Evolutionary conservation across 2,888 invertebrate species (phyloP), one percentile per base, ranked within the genome.

Genomic region (Spatulosminthurus flaviceps): DNA sequence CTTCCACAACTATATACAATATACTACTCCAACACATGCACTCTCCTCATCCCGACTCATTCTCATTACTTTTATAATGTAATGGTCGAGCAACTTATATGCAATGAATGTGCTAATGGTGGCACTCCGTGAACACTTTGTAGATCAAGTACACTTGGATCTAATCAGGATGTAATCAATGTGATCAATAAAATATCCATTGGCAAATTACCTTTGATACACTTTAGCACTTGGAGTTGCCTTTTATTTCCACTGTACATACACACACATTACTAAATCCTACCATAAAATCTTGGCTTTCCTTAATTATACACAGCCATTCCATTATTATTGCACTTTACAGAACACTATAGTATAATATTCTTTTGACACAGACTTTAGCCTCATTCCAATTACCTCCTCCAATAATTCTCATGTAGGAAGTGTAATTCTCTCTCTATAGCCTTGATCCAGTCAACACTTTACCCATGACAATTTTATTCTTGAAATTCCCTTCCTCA

Each of bases 131-230:
- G n/a, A 16, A 51, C n/a, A 19, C 2, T 13, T 51, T 9, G 51
- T 51, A 51, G 51, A 51, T 51, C 51, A 51, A 51, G 51, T 11
- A 19, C n/a, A 51, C 16, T 51, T 51, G 51, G n/a, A 51, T 51
- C 51, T 51, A 51, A 51, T 51, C 51, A 51, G n/a, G 51, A 51
- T 51, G 51, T 51, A 51, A 13, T 19, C 9, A 13, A 2, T 19
- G 2, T n/a, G 51, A 51, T 51, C 51, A n/a, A 51, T n/a, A n/a
- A n/a, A 51, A 13, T 51, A 51, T 51, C 51, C 9, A 51, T 51
- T 51, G 16, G 51, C n/a, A 19, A 51, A 51, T 51, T 51, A 51
- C 51, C 16, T 9, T 51, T 16, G 51, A 51, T 51, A 51, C 7
- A 51, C 16, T 51, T 13, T 19, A 51, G 7, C 51, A 51, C 4